phyloP scores from a whole-genome alignment of 2,797 vertebrate species.

The Falco cherrug region DNA sequence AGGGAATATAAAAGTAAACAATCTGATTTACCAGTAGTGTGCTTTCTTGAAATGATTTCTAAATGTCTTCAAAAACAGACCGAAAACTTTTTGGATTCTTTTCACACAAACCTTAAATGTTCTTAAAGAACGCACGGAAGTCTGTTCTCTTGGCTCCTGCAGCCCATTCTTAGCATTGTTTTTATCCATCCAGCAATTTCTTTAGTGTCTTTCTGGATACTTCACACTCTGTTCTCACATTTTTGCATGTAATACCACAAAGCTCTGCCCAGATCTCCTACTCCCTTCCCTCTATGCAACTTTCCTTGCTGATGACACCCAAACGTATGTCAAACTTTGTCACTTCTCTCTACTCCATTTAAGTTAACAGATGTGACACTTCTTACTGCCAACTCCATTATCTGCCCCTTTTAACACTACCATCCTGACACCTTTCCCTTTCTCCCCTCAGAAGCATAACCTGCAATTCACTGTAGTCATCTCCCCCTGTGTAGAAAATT shows the following conservation, averaged over 20 bases:
- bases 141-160: neutral
- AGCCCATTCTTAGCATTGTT: neutral
- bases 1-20: neutral
- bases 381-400: neutral
- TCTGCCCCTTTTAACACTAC: neutral
- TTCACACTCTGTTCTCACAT: neutral
- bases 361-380: neutral
- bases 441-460: neutral
- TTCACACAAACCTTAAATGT: neutral
- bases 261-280: slow-evolving; percentile 19
- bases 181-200: neutral
- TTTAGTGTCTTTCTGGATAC: neutral
- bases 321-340: neutral
- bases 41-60: neutral
- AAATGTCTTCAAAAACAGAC: neutral
- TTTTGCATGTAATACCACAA: neutral
- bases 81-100: neutral
- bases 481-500: neutral
- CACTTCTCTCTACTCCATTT: neutral
- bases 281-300: neutral
- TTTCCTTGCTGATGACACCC: neutral
- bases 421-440: neutral
- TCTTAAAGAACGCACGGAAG: neutral
- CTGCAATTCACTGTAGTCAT: neutral
- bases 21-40: neutral